phyloP scores from a whole-genome alignment of 2,888 invertebrate species.

The Trachelus iudaicus region DNA sequence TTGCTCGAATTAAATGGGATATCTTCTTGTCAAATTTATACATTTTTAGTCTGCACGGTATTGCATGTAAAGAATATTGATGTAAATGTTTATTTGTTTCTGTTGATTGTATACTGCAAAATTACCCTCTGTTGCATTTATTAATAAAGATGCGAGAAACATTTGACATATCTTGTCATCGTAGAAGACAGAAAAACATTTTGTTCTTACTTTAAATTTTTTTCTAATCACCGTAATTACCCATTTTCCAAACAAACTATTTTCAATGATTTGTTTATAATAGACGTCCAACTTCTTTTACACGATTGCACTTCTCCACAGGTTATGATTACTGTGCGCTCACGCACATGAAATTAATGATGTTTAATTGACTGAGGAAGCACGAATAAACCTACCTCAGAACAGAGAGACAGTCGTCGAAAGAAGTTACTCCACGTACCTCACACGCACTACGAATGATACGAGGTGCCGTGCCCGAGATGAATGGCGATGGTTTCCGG shows the following conservation, averaged over 20 bases:
- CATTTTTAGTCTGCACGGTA: not conserved
- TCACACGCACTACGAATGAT: not conserved
- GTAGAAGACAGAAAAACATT: not conserved
- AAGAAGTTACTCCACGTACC: not conserved
- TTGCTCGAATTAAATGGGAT: not conserved
- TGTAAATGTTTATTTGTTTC: not conserved
- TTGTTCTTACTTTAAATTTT: not conserved
- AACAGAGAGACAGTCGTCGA: not conserved
- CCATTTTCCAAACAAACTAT: not conserved
- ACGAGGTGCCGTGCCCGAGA: constrained; percentile 25
- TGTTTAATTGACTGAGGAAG: not conserved
- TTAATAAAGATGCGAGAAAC: not conserved
- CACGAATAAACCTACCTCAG: not conserved
- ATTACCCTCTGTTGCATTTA: not conserved
- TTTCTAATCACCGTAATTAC: not conserved
- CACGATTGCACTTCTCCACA: not conserved
- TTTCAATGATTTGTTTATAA: not conserved
- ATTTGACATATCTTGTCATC: not conserved
- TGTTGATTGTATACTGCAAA: not conserved
- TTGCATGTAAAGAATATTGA: not conserved
- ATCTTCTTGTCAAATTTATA: not conserved
- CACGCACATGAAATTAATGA: not conserved
- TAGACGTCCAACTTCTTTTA: not conserved
- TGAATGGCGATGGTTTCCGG: constrained; percentile 45
- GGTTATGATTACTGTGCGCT: not conserved